phyloP scores from a whole-genome alignment of 1,140 invertebrate species.

The Drosophila bocqueti region DNA sequence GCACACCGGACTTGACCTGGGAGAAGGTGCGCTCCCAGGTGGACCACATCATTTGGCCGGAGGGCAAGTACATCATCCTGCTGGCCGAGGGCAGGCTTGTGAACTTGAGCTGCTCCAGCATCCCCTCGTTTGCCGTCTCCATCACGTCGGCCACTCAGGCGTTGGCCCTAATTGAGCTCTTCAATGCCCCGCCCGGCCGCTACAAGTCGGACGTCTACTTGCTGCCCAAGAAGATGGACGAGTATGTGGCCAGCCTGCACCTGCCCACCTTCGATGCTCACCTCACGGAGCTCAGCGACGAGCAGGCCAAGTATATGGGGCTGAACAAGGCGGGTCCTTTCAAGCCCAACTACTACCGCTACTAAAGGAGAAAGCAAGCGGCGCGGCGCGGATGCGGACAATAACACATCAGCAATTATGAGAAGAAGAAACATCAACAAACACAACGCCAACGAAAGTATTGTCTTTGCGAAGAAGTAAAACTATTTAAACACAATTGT shows the following conservation, averaged over 20 bases:
- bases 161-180: conserved; percentile 97
- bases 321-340: conserved; percentile 98
- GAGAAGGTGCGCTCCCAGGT: conserved; percentile 98
- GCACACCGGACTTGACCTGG: conserved; percentile 97
- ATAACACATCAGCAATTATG: conserved; percentile 50
- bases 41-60: conserved; percentile 98
- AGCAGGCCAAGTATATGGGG: conserved; percentile 99
- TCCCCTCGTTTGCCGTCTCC: conserved; percentile 98
- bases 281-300: conserved; percentile 97
- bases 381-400: conserved; percentile 45
- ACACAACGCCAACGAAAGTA: conserved; percentile 80
- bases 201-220: conserved; percentile 99
- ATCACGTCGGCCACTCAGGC: conserved; percentile 98
- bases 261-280: conserved; percentile 98
- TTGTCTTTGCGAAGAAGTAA: conserved; percentile 78
- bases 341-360: conserved; percentile 99
- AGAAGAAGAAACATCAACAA: conserved; percentile 28
- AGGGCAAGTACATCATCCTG: conserved; percentile 95
- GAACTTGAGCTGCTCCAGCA: conserved; percentile 98
- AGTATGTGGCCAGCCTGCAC: conserved; percentile 96
- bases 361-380: conserved; percentile 40
- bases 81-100: conserved; percentile 97
- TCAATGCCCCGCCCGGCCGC: conserved; percentile 96
- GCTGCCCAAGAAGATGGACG: conserved; percentile 99
- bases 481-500: conserved; percentile 67